phyloP scores from a whole-genome alignment of 2,113 vertebrate genomes.

The Uria aalge region DNA sequence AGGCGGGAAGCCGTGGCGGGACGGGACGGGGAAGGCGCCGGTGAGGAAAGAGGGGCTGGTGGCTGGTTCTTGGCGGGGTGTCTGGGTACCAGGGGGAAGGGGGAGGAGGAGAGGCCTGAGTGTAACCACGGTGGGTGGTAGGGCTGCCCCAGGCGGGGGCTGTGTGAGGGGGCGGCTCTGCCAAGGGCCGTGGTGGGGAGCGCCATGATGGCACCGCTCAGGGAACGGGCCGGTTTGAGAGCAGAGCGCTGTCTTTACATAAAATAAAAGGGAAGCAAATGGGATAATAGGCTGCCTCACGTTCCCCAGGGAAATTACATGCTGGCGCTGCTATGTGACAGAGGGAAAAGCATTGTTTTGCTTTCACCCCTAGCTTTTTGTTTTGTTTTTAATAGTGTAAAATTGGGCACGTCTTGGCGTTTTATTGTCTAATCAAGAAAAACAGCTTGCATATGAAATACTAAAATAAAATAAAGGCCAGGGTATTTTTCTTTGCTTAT shows the following conservation, averaged over 20 bases:
- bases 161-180: accelerated
- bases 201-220: accelerated
- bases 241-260: not conserved
- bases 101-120: no score
- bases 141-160: accelerated
- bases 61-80: accelerated
- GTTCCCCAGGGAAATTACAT: not conserved
- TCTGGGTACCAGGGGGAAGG: accelerated
- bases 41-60: accelerated
- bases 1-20: accelerated
- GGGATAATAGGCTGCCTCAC: not conserved
- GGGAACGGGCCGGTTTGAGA: not conserved
- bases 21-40: accelerated
- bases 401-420: not conserved
- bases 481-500: not conserved
- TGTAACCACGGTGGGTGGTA: accelerated
- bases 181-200: accelerated
- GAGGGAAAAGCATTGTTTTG: not conserved
- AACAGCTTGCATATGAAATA: not conserved
- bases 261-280: not conserved
- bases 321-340: not conserved
- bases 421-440: not conserved
- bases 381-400: not conserved
- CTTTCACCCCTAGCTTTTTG: not conserved
- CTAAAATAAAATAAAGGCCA: conserved; percentile 6